Conservation (phyloP, 1,140 invertebrate genomes). For the Rhynchophorus ferrugineus region DNA sequence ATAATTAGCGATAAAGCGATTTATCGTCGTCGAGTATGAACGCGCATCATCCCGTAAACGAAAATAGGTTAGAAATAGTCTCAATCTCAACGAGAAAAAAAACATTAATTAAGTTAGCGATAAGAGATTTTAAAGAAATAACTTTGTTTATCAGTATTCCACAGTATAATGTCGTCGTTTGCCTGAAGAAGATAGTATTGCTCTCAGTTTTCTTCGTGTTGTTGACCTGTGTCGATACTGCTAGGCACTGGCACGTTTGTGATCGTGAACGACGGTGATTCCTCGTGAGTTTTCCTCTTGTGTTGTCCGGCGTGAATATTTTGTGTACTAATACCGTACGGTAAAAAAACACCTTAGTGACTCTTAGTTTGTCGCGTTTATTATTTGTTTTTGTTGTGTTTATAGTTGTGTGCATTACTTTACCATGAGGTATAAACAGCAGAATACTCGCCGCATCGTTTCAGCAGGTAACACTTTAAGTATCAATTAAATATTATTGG, state of each 20-base stretch:
- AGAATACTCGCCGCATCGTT: conserved; percentile 25
- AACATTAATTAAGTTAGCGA: conserved; percentile 19
- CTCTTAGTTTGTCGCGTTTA: no score
- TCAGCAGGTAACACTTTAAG: conserved; percentile 20
- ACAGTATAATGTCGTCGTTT: conserved; percentile 15
- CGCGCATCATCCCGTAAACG: conserved; percentile 4
- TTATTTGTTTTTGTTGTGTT: not conserved
- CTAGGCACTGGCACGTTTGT: conserved; percentile 1
- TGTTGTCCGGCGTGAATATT: no score
- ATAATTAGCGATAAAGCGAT: not conserved
- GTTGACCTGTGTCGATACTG: conserved; percentile 14
- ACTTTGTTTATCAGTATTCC: conserved; percentile 17
- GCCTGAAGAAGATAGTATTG: conserved; percentile 4
- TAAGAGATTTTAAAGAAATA: conserved; percentile 21
- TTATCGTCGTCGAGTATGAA: not conserved
- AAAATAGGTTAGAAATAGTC: conserved; percentile 21
- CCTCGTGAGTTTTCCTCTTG: no score
- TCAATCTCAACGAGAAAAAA: conserved; percentile 1
- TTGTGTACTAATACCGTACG: no score
- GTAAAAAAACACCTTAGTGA: no score
- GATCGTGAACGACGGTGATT: not conserved
- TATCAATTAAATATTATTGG: not conserved
- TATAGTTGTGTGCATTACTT: conserved; percentile 1
- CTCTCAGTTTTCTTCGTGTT: conserved; percentile 17
- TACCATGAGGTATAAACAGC: conserved; percentile 29